These are phyloP conservation scores for Rattus rattus DNA, from an alignment of 2,113 vertebrate species.

Conservation along the genomic window DNA sequence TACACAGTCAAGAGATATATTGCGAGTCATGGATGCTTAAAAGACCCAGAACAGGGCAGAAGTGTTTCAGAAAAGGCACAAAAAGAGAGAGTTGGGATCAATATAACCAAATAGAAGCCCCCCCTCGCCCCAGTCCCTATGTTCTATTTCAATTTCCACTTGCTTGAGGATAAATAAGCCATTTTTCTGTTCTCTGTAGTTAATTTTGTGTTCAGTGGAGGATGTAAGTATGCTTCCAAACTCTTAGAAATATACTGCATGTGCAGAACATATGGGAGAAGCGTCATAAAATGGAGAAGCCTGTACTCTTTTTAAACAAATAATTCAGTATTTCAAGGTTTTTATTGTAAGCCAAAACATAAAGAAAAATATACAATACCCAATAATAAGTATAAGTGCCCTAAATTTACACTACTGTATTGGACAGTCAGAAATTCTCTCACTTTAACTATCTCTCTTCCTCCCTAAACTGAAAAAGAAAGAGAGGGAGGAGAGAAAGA, in stretches of 20 bases:
- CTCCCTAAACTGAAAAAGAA: neutral
- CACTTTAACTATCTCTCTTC: neutral
- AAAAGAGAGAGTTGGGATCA: conserved; percentile 40
- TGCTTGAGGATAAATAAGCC: conserved; percentile 74
- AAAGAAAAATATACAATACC: neutral
- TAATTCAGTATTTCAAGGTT: conserved; percentile 21
- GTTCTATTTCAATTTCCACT: conserved; percentile 63
- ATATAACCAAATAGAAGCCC: conserved; percentile 63
- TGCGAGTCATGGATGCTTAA: neutral
- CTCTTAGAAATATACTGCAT: conserved; percentile 55
- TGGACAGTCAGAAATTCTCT: neutral
- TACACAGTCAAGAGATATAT: neutral
- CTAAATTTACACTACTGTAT: neutral
- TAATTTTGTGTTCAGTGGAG: conserved; percentile 76
- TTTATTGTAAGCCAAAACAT: neutral
- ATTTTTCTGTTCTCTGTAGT: conserved; percentile 73
- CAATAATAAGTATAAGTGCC: neutral
- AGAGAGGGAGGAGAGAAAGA: neutral
- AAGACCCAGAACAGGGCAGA: conserved; percentile 42
- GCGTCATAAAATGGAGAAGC: neutral
- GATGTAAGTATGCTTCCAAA: conserved; percentile 71
- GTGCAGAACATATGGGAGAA: conserved; percentile 38
- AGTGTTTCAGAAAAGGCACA: conserved; percentile 34
- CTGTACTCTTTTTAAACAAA: neutral
- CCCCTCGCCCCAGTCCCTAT: neutral